Conservation (phyloP, 2,113 vertebrate species). For the Atlantisia rogersi region DNA sequence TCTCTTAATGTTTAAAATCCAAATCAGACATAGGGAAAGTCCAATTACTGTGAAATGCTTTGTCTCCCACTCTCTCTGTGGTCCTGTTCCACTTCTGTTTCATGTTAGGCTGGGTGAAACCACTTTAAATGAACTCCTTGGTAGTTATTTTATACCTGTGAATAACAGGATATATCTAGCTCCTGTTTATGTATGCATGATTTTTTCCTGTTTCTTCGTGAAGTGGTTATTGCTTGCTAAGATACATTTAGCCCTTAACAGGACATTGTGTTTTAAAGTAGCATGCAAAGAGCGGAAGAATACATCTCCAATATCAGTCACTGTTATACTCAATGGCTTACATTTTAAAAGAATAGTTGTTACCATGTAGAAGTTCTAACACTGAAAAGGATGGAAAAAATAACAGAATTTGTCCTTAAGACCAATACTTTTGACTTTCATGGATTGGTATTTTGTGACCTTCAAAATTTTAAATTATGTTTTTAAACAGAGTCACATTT, state of each 20-base stretch:
- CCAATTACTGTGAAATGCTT: constrained; percentile 31
- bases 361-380: background rate
- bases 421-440: background rate
- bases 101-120: constrained; percentile 9
- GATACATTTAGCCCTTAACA: background rate
- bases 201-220: background rate
- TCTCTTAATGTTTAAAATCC: constrained; percentile 20
- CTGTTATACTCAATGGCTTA: background rate
- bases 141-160: background rate
- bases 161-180: background rate
- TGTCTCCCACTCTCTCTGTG: background rate
- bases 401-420: background rate
- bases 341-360: background rate
- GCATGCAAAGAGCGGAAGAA: background rate
- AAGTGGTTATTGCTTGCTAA: constrained; percentile 8
- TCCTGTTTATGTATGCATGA: background rate
- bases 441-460: background rate
- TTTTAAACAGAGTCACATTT: background rate
- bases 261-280: background rate
- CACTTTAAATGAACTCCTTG: background rate
- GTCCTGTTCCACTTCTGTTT: constrained; percentile 9
- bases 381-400: background rate
- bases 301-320: background rate
- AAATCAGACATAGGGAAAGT: background rate
- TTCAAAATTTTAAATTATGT: background rate